Evolutionary conservation across 2,113 vertebrate species (phyloP).

Genomic region (Pangasianodon hypophthalmus): DNA sequence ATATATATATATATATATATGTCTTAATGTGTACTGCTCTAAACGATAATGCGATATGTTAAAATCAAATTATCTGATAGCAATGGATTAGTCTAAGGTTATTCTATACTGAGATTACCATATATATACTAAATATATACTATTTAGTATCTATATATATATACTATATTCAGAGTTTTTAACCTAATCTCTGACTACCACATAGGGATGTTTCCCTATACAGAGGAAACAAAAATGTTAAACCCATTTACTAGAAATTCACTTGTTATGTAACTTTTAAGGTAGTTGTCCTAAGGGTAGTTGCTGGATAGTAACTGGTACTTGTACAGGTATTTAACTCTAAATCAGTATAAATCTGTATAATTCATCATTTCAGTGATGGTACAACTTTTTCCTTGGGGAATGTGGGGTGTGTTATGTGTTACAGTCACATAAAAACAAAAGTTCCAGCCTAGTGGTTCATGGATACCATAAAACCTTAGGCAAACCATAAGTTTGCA

Average conservation of each 20-base stretch:
- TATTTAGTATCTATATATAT: neutral
- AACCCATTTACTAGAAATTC: neutral
- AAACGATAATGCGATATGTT: neutral
- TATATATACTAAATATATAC: too few relatives aligned
- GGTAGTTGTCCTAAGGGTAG: neutral
- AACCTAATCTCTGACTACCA: neutral
- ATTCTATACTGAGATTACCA: too few relatives aligned
- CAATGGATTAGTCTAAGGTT: neutral
- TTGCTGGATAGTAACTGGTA: neutral
- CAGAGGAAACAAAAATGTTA: neutral
- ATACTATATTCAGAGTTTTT: neutral
- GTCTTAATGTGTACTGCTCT: neutral
- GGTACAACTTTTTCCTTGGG: neutral
- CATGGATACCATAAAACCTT: neutral
- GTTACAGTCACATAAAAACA: neutral
- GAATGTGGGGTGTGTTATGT: neutral
- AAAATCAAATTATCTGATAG: neutral
- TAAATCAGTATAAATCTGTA: neutral
- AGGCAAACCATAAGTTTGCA: neutral
- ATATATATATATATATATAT: too few relatives aligned
- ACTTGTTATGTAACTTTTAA: neutral
- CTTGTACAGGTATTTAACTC: neutral
- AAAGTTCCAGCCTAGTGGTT: neutral
- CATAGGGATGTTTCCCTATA: neutral
- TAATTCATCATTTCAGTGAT: neutral